Evolutionary conservation across 2,888 invertebrate species (phyloP).

Genomic region (Metellina segmentata): DNA sequence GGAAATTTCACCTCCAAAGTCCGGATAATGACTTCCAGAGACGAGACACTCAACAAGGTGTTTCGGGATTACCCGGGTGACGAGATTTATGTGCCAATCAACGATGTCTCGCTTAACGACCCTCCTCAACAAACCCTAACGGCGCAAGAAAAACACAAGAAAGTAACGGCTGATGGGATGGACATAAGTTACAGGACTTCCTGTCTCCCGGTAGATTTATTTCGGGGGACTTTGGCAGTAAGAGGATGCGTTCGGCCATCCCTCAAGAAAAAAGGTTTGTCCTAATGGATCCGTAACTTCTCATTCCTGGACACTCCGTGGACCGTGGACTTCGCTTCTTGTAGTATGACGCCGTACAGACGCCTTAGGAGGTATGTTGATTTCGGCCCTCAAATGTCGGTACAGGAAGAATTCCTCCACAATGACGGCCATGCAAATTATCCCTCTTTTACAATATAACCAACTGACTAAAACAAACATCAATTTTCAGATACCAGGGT

Average conservation of each 20-base stretch:
- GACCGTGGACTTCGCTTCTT: too few relatives aligned
- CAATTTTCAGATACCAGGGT: too few relatives aligned
- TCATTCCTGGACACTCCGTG: too few relatives aligned
- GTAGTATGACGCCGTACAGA: too few relatives aligned
- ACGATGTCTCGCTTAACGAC: conserved; percentile 29
- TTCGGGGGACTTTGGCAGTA: conserved; percentile 16
- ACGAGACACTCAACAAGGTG: background rate
- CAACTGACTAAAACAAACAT: too few relatives aligned
- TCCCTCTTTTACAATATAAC: too few relatives aligned
- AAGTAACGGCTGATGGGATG: background rate
- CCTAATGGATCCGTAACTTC: background rate
- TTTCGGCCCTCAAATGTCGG: too few relatives aligned
- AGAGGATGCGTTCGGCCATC: background rate
- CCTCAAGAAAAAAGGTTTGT: background rate
- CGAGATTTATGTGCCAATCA: conserved; percentile 43
- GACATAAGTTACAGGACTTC: conserved; percentile 3
- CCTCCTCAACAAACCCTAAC: background rate
- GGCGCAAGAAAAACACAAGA: conserved; percentile 2
- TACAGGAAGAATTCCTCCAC: too few relatives aligned
- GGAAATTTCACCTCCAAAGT: too few relatives aligned
- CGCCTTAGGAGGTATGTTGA: too few relatives aligned
- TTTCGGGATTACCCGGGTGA: background rate
- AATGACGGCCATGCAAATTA: too few relatives aligned
- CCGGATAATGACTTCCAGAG: background rate
- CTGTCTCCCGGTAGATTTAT: conserved; percentile 15